Base-by-base conservation (phyloP, 2,888 invertebrate species). In the Andrena haemorrhoa region DNA sequence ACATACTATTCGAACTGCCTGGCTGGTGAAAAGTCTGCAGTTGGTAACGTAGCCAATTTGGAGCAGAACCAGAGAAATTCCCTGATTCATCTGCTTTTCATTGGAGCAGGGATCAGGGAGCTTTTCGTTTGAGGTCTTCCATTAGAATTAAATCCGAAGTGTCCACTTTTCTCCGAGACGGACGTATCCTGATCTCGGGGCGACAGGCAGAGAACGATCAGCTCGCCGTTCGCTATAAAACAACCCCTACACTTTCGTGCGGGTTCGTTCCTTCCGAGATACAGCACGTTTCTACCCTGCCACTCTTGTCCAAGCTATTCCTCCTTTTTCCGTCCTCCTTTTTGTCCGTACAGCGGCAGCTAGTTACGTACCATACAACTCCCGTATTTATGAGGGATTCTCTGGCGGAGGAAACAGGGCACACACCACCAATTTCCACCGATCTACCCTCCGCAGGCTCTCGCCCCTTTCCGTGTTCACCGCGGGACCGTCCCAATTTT, bases 311-410 rank as follows among this genome's bases (percentile, higher is more conserved):
- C 72, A 41, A 77, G 65, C 65, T 63, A 60, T 60, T 6, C 53
- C 58, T 47, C 51, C 58, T 49, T 47, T 61, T 23, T 31, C 1
- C 41, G 35, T 53, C 53, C n/a, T 53, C 41, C 10, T 49, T 31
- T 72, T 65, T 58, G 26, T 31, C 56, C 29, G 35, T 35, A 47
- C 61, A 49, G 20, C 49, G 64, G 49, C 61, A 73, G 68, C 80
- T 77, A 70, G 84, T 85, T 88, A 84, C 79, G 79, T 72, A 77
- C 83, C 65, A 76, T 83, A 79, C 85, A 78, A 85, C 76, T 86
- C 79, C 84, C 61, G 68, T 89, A 89, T 90, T 91, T 88, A 91
- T 88, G 90, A 90, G 87, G 87, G 88, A 88, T 89, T 70, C 86
- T 83, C 64, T 58, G 73, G 26, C 65, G 76, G 47, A 76, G 76